Evolutionary conservation across 2,888 invertebrate genomes (phyloP).

Genomic region (Synanthedon tipuliformis): DNA sequence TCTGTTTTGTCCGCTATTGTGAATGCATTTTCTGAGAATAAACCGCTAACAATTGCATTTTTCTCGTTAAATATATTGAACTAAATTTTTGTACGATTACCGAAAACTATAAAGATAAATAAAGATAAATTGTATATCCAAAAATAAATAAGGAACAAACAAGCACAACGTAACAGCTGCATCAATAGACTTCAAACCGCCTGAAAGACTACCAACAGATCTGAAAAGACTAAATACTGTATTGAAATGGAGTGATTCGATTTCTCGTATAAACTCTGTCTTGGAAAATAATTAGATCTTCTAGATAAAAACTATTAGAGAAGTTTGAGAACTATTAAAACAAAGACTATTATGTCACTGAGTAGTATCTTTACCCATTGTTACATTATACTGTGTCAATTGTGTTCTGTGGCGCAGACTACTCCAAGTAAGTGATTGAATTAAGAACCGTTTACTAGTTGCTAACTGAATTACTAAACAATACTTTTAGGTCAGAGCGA

Average conservation of each 20-base stretch:
- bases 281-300: constrained; percentile 17
- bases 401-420: constrained; percentile 77
- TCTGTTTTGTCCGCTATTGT: too few species aligned
- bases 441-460: too few species aligned
- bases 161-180: constrained; percentile 15
- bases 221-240: constrained; percentile 43
- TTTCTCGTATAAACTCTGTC: constrained; percentile 18
- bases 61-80: constrained; percentile 16
- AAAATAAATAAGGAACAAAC: constrained; percentile 17
- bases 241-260: constrained; percentile 32
- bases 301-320: too few species aligned
- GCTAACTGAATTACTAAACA: too few species aligned
- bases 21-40: too few species aligned
- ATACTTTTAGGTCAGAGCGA: too few species aligned
- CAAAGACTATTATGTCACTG: constrained; percentile 46
- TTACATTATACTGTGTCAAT: constrained; percentile 74
- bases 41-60: constrained; percentile 4
- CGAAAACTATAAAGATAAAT: constrained; percentile 16
- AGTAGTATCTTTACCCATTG: constrained; percentile 44
- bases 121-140: too few species aligned
- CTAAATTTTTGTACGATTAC: constrained; percentile 24
- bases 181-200: constrained; percentile 15
- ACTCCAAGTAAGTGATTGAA: constrained; percentile 39
- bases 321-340: constrained; percentile 44
- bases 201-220: constrained; percentile 32